Conservation (phyloP, 2,888 invertebrate genomes). For the Adela reaumurella region DNA sequence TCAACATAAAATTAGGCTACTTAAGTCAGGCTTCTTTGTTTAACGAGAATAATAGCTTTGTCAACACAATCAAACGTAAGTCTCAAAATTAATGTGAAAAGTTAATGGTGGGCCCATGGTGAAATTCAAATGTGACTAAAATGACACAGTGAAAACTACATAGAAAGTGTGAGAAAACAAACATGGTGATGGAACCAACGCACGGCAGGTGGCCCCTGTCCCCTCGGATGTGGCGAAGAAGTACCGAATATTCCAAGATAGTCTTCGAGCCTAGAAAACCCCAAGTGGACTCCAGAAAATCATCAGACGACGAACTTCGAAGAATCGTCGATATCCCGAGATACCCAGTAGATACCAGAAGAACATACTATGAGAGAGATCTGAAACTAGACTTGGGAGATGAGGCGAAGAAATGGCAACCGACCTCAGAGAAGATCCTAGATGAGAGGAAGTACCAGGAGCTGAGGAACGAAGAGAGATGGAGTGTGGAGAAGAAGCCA, state of each 20-base stretch:
- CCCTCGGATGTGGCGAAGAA: constrained; percentile 43
- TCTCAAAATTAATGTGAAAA: background rate
- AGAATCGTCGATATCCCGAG: constrained; percentile 26
- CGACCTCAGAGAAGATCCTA: constrained; percentile 15
- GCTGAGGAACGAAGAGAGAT: constrained; percentile 17
- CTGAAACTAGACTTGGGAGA: constrained; percentile 26
- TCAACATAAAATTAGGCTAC: background rate
- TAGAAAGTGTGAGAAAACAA: constrained; percentile 13
- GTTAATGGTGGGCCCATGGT: background rate
- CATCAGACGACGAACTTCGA: constrained; percentile 18
- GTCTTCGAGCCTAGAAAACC: constrained; percentile 46
- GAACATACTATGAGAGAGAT: constrained; percentile 19
- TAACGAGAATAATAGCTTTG: no score
- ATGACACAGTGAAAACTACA: background rate
- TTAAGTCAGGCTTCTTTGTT: no score
- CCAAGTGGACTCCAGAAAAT: constrained; percentile 34
- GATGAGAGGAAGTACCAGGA: constrained; percentile 13
- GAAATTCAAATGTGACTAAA: background rate
- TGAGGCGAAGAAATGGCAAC: constrained; percentile 6
- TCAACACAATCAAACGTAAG: no score
- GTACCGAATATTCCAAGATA: constrained; percentile 45
- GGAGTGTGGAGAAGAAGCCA: constrained; percentile 35
- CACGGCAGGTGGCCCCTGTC: constrained; percentile 46
- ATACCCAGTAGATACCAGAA: constrained; percentile 29
- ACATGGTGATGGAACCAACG: constrained; percentile 49